Evolutionary conservation across 2,113 vertebrate genomes (phyloP).

Genomic region (Saguinus imperator): DNA sequence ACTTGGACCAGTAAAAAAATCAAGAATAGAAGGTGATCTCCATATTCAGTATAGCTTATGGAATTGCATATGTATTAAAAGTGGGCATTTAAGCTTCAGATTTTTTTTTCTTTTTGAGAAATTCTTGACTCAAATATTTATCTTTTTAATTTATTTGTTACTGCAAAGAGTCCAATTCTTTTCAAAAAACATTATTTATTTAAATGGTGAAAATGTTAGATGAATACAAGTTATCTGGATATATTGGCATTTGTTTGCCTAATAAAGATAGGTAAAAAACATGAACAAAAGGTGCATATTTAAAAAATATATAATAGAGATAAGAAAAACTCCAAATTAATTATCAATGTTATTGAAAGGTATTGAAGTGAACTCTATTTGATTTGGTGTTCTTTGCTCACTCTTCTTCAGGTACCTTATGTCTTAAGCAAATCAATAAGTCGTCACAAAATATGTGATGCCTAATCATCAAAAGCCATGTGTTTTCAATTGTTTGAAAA

Average conservation of each 20-base stretch:
- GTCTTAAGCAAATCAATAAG: not conserved
- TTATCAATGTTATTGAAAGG: not conserved
- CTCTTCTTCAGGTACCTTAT: not conserved
- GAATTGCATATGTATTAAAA: not conserved
- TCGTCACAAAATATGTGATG: not conserved
- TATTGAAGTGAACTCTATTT: not conserved
- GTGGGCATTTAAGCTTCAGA: not conserved
- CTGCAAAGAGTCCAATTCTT: not conserved
- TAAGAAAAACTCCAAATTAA: not conserved
- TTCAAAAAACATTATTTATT: not conserved
- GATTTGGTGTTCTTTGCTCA: not conserved
- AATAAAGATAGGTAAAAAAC: not conserved
- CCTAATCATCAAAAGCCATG: not conserved
- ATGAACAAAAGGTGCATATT: not conserved
- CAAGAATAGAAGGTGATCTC: not conserved
- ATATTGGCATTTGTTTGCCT: not conserved
- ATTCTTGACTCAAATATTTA: not conserved
- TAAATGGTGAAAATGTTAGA: not conserved
- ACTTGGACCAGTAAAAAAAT: not conserved
- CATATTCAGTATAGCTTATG: not conserved
- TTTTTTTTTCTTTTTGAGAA: not conserved
- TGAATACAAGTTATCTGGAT: not conserved
- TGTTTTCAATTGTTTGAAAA: not conserved
- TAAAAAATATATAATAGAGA: not conserved
- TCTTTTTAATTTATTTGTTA: not conserved